Evolutionary conservation across 2,113 vertebrate species (phyloP).

Genomic region (Elephas maximus): DNA sequence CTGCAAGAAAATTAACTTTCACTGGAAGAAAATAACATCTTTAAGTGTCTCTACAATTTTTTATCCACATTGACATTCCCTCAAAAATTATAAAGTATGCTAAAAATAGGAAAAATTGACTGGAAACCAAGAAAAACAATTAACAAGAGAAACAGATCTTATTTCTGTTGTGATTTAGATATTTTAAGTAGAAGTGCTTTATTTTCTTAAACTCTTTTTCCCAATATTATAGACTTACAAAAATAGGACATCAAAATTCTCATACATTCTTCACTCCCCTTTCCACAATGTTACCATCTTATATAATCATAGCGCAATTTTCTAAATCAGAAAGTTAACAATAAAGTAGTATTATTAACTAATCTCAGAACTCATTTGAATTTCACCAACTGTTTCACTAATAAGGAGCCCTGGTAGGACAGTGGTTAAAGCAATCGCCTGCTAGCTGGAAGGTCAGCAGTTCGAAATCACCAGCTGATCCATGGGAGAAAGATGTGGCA

Average conservation of each 20-base stretch:
- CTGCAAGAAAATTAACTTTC: neutral
- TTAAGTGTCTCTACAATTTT: neutral
- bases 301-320: neutral
- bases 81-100: neutral
- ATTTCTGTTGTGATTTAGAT: constrained; percentile 17
- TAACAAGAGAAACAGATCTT: neutral
- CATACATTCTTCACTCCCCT: neutral
- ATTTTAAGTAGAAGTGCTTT: neutral
- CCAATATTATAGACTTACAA: neutral
- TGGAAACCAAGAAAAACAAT: constrained; percentile 44
- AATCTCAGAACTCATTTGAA: neutral
- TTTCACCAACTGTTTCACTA: neutral
- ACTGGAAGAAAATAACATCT: neutral
- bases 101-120: neutral
- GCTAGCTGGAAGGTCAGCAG: too few species aligned
- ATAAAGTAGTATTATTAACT: neutral
- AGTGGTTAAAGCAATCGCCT: too few species aligned
- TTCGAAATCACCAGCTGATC: too few species aligned
- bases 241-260: neutral
- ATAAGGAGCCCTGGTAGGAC: neutral
- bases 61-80: neutral
- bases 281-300: neutral
- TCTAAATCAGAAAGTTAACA: neutral
- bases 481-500: too few species aligned
- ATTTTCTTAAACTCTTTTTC: constrained; percentile 14